Evolutionary conservation across 2,797 vertebrate genomes (phyloP), one percentile per base, ranked within the genome.

Genomic region (Crotalus adamanteus): DNA sequence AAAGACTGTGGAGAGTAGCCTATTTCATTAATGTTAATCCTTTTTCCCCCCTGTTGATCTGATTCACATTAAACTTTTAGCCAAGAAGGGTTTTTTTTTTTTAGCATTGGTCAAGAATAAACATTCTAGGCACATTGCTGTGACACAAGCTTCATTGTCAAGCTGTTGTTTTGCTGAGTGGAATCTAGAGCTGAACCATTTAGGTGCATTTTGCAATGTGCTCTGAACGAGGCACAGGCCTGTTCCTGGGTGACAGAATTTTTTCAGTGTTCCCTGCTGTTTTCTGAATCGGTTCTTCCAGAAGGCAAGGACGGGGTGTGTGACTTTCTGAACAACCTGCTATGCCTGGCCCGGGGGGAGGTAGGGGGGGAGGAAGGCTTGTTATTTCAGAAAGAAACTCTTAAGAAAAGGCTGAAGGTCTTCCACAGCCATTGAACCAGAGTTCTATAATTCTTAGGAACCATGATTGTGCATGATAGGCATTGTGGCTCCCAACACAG

Each of bases 1-100:
- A 89, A 85, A 94, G 94, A 95, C 92, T 93, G 96, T 91, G 65
- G 73, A 60, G 89, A 94, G 92, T 63, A 92, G 89, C 92, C 73
- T 92, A 94, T 89, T 94, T 92, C 93, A 89, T 56, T 94, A 87
- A 90, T 78, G 31, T 28, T 78, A 87, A 69, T 59, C 57, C 26
- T 89, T 87, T 92, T 1, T 2, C 1, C 5, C 0, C 20, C 93
- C 93, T 8, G 60, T 63, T 31, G 18, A 91, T 93, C 69, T 61
- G 60, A 91, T 90, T 31, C 60, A 91, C 63, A 31, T 63, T 90
- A 94, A 60, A 78, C 57, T 90, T 89, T 47, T 89, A 88, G 88
- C 3, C 18, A n/a, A 65, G 18, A 37, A 37, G 37, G 37, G 31
- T 53, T 51, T 51, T 51, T 90, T 73, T 37, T 73, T 73, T 8